Conservation (phyloP, 2,888 invertebrate genomes). For the Tenthredo notha region DNA sequence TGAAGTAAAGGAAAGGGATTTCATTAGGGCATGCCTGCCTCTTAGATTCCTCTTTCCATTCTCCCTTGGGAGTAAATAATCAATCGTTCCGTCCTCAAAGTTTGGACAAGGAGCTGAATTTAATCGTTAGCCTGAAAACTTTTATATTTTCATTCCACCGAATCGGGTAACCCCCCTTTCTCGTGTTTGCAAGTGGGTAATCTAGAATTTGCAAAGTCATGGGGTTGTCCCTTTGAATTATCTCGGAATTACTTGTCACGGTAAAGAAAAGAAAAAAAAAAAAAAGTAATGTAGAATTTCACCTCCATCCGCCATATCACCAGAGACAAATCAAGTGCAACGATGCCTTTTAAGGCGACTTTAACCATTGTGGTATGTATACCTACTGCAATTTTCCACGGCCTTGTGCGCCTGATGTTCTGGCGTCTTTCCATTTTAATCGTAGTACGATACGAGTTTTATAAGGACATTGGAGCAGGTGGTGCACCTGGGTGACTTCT, state of each 20-base stretch:
- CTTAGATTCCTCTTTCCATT: background rate
- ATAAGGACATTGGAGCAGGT: constrained; percentile 39
- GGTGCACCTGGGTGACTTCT: constrained; percentile 29
- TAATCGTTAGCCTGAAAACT: constrained; percentile 30
- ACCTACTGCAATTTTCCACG: background rate
- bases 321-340: background rate
- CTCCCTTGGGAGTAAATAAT: constrained; percentile 10
- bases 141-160: constrained; percentile 31
- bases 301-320: background rate
- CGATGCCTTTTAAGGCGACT: constrained; percentile 47
- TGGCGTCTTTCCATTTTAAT: constrained; percentile 20
- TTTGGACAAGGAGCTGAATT: constrained; percentile 40
- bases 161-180: background rate
- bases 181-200: constrained; percentile 2
- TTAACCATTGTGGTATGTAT: background rate
- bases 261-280: background rate
- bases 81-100: constrained; percentile 29
- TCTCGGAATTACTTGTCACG: background rate
- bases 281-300: too few relatives aligned
- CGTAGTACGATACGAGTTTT: constrained; percentile 12
- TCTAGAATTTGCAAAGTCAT: constrained; percentile 18
- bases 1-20: constrained; percentile 28
- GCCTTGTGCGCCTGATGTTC: constrained; percentile 32
- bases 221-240: background rate
- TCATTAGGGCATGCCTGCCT: background rate